Evolutionary conservation across 2,113 vertebrate genomes (phyloP), one percentile per base, ranked within the genome.

Genomic region (Ceratotherium simum): DNA sequence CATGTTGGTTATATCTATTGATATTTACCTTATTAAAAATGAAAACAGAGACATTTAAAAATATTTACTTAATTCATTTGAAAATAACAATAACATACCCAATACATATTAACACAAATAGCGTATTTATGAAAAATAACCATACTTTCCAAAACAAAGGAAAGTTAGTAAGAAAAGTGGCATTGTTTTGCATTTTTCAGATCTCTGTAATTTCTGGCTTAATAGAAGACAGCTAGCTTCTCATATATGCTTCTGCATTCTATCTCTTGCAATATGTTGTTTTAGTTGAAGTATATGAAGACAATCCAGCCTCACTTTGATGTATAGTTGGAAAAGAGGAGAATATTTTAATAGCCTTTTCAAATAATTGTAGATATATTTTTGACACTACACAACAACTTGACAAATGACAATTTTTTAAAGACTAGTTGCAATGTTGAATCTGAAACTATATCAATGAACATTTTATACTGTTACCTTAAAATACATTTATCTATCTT

Each of bases 311-410:
- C 31, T 29, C 16, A 29, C 11, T 80, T 42, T 73, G 79, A 96
- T 17, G 9, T n/a, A 6, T 39, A 85, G 2, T 42, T 92, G 58
- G 46, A 89, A 95, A 97, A 93, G 33, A 88, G 54, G 65, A 70
- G 10, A 76, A 17, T 89, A 39, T 81, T 91, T 82, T 29, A n/a
- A 67, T 79, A 42, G 7, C 33, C 46, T 93, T 96, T 92, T 85
- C 67, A 85, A 46, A 88, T 64, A 21, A 33, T 80, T 69, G 14
- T n/a, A 48, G 69, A 83, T 56, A 81, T 31, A 51, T 69, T 83
- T 36, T 91, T 33, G 3, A 62, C n/a, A n/a, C 64, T 62, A 33
- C 62, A 62, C 21, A 81, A 56, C 91, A 73, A 39, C 42, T n/a
- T 94, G 46, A 91, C 75, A 86, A 96, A 27, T 46, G 79, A 67